A percentile compares a stretch with the other conserved stretches of the same genome.
These are phyloP conservation scores for Quadroppia sp. DNA, from an alignment of 2,888 invertebrate species.

Conservation along the genomic window DNA sequence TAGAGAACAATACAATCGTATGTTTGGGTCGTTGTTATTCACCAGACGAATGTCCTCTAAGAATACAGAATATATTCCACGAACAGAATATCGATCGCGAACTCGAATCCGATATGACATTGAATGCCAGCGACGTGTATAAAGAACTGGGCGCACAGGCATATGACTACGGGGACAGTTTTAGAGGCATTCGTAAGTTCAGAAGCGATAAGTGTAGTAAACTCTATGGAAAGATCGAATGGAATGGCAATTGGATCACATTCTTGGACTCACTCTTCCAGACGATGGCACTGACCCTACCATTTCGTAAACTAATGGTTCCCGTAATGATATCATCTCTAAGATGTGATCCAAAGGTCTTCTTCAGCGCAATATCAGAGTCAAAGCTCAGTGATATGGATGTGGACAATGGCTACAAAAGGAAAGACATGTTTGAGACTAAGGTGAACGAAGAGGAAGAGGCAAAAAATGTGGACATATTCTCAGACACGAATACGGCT, in stretches of 20 bases:
- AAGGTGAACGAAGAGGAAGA: no score
- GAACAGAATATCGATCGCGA: background rate
- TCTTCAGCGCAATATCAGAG: conserved; percentile 11
- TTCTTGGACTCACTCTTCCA: conserved; percentile 38
- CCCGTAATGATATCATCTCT: conserved; percentile 26
- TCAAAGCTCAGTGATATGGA: background rate
- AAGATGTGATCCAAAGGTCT: conserved; percentile 14
- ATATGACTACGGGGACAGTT: conserved; percentile 75
- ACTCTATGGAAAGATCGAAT: conserved; percentile 28
- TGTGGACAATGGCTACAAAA: background rate
- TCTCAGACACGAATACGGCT: no score
- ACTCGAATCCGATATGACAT: background rate
- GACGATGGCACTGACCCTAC: background rate
- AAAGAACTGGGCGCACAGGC: conserved; percentile 79
- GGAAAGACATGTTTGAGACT: no score
- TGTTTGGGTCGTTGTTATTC: conserved; percentile 71
- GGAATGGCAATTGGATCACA: conserved; percentile 42
- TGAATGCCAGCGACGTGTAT: conserved; percentile 64
- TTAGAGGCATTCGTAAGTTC: conserved; percentile 70
- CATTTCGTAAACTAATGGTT: conserved; percentile 25
- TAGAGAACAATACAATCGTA: conserved; percentile 55
- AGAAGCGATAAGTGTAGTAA: conserved; percentile 60
- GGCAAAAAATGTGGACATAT: no score
- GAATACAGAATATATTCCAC: conserved; percentile 58
- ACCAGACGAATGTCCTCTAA: conserved; percentile 66